phyloP scores from a whole-genome alignment of 2,888 invertebrate genomes.

The Diloba caeruleocephala region DNA sequence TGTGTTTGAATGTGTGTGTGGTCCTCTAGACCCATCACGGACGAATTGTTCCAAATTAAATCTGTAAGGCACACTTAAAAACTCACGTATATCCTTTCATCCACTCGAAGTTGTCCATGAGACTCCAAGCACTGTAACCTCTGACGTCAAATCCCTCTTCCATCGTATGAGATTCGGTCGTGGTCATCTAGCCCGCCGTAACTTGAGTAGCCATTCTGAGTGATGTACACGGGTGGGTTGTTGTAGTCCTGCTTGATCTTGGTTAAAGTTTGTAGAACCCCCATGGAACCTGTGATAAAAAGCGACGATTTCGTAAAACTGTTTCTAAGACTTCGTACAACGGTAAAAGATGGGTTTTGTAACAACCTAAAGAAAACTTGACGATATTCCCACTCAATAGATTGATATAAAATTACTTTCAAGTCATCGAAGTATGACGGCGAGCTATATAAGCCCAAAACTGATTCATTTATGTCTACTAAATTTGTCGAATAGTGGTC shows the following conservation, averaged over 20 bases:
- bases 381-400: not conserved
- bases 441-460: slow-evolving; percentile 31
- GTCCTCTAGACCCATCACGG: too few species aligned
- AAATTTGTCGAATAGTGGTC: slow-evolving; percentile 90
- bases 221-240: slow-evolving; percentile 86
- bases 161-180: slow-evolving; percentile 74
- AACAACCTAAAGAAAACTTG: too few species aligned
- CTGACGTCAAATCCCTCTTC: slow-evolving; percentile 73
- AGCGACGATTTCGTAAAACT: too few species aligned
- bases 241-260: slow-evolving; percentile 80
- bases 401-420: slow-evolving; percentile 41
- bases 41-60: too few species aligned
- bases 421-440: slow-evolving; percentile 64
- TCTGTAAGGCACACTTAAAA: not conserved
- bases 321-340: too few species aligned
- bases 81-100: slow-evolving; percentile 82
- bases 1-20: too few species aligned
- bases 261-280: slow-evolving; percentile 87
- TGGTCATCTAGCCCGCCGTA: slow-evolving; percentile 72
- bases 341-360: too few species aligned
- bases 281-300: too few species aligned
- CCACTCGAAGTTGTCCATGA: too few species aligned
- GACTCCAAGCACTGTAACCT: slow-evolving; percentile 89
- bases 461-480: slow-evolving; percentile 69
- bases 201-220: slow-evolving; percentile 86